phyloP scores from a whole-genome alignment of 2,888 invertebrate species.

The Microdon myrmicae region DNA sequence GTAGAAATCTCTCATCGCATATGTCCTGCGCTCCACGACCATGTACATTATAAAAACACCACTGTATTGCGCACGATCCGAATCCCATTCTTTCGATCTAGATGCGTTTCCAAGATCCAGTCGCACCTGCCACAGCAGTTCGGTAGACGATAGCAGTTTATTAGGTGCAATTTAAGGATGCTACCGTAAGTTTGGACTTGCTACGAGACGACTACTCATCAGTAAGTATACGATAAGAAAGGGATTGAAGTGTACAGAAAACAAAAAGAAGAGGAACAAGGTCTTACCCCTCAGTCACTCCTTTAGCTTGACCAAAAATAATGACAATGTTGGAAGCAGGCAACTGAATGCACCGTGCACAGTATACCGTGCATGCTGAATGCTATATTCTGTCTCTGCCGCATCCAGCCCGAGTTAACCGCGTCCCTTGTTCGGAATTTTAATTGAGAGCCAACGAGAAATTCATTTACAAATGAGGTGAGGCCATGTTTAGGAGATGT shows the following conservation, averaged over 20 bases:
- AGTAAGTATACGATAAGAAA: conserved; percentile 39
- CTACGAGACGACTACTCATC: conserved; percentile 28
- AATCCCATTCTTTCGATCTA: no score
- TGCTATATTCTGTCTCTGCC: neutral
- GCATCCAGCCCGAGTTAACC: conserved; percentile 16
- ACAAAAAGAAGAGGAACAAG: conserved; percentile 1
- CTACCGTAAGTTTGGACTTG: conserved; percentile 45
- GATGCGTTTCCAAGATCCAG: conserved; percentile 41
- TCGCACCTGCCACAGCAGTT: conserved; percentile 39
- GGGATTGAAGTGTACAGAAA: conserved; percentile 7
- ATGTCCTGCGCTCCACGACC: no score
- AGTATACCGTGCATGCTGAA: conserved; percentile 1
- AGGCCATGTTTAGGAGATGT: conserved; percentile 53
- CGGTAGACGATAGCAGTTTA: conserved; percentile 53
- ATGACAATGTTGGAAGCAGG: conserved; percentile 39
- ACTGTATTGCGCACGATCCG: no score
- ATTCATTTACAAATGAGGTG: conserved; percentile 56
- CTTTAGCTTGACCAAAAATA: conserved; percentile 33
- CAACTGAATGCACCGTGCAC: conserved; percentile 13
- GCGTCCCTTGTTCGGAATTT: conserved; percentile 53
- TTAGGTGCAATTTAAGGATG: conserved; percentile 54
- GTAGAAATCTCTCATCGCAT: no score
- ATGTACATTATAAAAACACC: no score
- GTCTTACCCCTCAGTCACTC: neutral
- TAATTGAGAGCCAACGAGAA: conserved; percentile 55